phyloP scores from a whole-genome alignment of 53 echinoderm and acorn worm genomes.

The Apostichopus leukothele region DNA sequence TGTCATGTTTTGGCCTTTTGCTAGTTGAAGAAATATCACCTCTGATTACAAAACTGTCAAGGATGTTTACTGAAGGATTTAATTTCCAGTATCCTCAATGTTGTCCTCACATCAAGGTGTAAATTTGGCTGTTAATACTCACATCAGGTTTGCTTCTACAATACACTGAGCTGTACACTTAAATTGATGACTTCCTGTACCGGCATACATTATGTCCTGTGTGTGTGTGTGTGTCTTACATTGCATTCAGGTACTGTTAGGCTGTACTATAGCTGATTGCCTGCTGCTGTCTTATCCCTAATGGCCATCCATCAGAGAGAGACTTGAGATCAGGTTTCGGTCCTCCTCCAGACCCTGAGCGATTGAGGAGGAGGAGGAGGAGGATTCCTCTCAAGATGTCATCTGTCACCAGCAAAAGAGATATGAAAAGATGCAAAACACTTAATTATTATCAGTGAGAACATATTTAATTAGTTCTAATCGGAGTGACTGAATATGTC shows the following conservation, averaged over 20 bases:
- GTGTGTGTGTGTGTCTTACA: too few relatives aligned
- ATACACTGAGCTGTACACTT: background rate
- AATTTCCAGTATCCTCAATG: background rate
- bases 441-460: too few relatives aligned
- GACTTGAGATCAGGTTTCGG: background rate
- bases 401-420: background rate
- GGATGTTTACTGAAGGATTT: background rate
- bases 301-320: background rate
- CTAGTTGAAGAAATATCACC: background rate
- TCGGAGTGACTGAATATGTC: too few relatives aligned
- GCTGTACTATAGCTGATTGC: background rate
- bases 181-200: background rate
- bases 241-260: background rate
- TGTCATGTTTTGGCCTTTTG: background rate
- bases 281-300: background rate
- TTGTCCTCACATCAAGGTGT: too few relatives aligned
- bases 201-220: too few relatives aligned
- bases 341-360: background rate
- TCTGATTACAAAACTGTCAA: background rate
- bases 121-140: too few relatives aligned
- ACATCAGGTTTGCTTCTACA: too few relatives aligned
- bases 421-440: background rate
- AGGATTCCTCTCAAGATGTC: background rate
- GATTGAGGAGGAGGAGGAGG: background rate
- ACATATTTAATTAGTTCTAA: too few relatives aligned